phyloP scores from a whole-genome alignment of 2,888 invertebrate species.

The Acheta domesticus region DNA sequence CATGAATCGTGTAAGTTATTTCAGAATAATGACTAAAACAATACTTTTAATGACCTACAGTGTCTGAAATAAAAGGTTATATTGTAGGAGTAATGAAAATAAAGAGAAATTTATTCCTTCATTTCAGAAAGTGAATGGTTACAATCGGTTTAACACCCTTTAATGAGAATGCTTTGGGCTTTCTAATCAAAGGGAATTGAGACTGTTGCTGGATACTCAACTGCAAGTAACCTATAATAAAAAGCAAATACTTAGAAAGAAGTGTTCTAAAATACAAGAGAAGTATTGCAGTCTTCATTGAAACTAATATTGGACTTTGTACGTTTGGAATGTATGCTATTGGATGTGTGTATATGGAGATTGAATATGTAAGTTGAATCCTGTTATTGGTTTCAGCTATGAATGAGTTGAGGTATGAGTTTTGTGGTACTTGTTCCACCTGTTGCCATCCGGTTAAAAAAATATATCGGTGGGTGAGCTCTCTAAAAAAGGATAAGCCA shows the following conservation, averaged over 20 bases:
- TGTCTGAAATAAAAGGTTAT: no score
- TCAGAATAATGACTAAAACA: no score
- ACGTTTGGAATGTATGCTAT: background rate
- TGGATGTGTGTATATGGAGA: background rate
- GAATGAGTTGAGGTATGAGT: conserved; percentile 8
- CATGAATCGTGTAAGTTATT: no score
- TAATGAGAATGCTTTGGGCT: no score
- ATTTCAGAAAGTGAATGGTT: no score
- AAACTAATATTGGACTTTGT: conserved; percentile 18
- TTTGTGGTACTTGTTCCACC: conserved; percentile 2
- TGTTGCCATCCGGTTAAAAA: background rate
- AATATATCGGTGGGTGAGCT: conserved; percentile 10
- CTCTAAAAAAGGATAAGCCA: conserved; percentile 18
- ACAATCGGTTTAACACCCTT: no score
- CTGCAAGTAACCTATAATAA: background rate
- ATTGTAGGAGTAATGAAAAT: no score
- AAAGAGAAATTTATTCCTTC: no score
- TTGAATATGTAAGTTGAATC: background rate
- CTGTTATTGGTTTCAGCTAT: conserved; percentile 2
- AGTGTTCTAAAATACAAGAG: background rate
- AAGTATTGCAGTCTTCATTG: background rate
- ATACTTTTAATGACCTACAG: no score
- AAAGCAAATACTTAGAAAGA: background rate
- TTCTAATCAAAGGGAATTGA: background rate
- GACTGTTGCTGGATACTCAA: background rate